Conservation (phyloP, 2,797 vertebrate genomes). For the Centroberyx gerrardi region DNA sequence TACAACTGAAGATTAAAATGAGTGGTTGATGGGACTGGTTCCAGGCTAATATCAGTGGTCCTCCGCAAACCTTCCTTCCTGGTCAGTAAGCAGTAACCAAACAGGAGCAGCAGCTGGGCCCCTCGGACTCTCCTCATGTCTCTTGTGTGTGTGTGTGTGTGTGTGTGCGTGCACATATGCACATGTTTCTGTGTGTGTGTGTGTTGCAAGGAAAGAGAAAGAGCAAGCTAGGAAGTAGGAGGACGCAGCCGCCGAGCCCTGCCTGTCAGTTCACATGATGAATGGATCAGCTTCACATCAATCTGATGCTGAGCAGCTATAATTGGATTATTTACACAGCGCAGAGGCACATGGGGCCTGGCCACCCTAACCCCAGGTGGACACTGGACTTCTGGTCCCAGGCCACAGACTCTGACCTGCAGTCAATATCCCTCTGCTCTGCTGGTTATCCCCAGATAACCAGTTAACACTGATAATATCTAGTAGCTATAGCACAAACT, state of each 20-base stretch:
- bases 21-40: constrained; percentile 4
- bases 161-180: constrained; percentile 22
- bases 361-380: constrained; percentile 76
- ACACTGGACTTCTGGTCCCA: constrained; percentile 65
- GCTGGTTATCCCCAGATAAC: constrained; percentile 64
- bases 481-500: not conserved
- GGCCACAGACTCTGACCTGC: constrained; percentile 66
- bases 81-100: constrained; percentile 36
- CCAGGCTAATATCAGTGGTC: constrained; percentile 15
- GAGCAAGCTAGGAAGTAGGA: constrained; percentile 33
- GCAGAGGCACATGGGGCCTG: constrained; percentile 74
- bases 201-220: constrained; percentile 26
- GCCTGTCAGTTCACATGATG: constrained; percentile 83
- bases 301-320: constrained; percentile 81
- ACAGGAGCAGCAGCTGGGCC: constrained; percentile 52
- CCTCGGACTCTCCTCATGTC: constrained; percentile 38
- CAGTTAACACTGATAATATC: constrained; percentile 44
- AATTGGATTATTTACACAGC: constrained; percentile 87
- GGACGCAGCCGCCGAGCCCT: constrained; percentile 48
- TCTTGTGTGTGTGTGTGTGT: constrained; percentile 18
- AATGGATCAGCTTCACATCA: constrained; percentile 86
- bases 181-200: constrained; percentile 24
- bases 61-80: constrained; percentile 12
- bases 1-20: constrained; percentile 2
- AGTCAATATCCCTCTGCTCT: constrained; percentile 65